Evolutionary conservation across 2,113 vertebrate genomes (phyloP).

Genomic region (Megaceryle maxima): DNA sequence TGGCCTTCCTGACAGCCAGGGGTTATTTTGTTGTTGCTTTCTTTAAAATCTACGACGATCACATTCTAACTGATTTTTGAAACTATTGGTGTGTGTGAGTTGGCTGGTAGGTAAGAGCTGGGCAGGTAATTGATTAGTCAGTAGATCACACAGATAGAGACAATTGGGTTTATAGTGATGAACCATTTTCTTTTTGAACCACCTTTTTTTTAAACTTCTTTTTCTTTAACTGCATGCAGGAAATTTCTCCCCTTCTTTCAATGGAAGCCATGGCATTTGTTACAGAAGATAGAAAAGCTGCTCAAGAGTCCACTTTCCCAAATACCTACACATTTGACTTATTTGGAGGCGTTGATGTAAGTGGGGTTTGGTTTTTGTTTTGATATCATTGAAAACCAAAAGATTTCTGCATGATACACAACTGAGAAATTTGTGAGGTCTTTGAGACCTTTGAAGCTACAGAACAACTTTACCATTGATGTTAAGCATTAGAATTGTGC

Average conservation of each 20-base stretch:
- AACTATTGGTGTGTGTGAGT: not conserved
- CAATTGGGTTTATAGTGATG: not conserved
- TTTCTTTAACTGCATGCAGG: constrained; percentile 67
- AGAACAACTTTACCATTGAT: not conserved
- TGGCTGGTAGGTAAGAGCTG: not conserved
- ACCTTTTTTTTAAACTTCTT: not conserved
- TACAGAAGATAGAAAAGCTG: constrained; percentile 92
- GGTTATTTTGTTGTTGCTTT: not conserved
- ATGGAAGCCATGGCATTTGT: constrained; percentile 99
- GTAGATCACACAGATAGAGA: not conserved
- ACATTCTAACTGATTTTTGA: not conserved
- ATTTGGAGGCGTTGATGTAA: constrained; percentile 98
- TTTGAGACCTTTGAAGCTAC: not conserved
- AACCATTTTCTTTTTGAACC: not conserved
- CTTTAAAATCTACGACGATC: not conserved
- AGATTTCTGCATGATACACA: not conserved
- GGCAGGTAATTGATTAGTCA: not conserved
- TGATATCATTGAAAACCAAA: not conserved
- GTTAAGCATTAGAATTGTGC: not conserved
- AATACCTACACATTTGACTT: constrained; percentile 98
- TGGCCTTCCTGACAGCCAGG: not conserved
- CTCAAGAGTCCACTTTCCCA: constrained; percentile 92
- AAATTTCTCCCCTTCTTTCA: constrained; percentile 93
- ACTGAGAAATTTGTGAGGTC: not conserved
- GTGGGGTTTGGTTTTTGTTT: constrained; percentile 41